phyloP scores from a whole-genome alignment of 1,140 invertebrate species.

The Plectrocnemia conspersa region DNA sequence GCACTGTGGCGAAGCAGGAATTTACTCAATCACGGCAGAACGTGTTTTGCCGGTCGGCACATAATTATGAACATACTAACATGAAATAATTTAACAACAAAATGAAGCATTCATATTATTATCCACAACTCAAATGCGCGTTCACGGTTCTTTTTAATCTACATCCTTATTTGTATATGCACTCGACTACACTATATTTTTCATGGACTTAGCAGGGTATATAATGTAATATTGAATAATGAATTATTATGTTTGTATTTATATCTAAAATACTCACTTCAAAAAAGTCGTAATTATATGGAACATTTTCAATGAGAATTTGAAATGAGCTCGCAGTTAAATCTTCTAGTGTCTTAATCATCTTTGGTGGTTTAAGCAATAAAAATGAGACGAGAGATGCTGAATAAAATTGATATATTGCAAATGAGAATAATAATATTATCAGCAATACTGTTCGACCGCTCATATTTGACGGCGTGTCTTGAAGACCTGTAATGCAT shows the following conservation, averaged over 20 bases:
- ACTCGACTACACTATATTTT: too few species aligned
- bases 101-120: too few species aligned
- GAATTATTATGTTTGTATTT: slow-evolving; percentile 2
- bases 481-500: slow-evolving; percentile 15
- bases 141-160: too few species aligned
- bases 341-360: slow-evolving; percentile 51
- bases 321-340: slow-evolving; percentile 51
- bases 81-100: too few species aligned
- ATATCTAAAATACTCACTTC: slow-evolving; percentile 36
- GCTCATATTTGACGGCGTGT: slow-evolving; percentile 21
- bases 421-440: slow-evolving; percentile 52
- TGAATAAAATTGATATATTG: slow-evolving; percentile 60
- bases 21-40: too few species aligned
- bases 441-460: slow-evolving; percentile 43
- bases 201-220: too few species aligned
- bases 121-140: too few species aligned
- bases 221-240: too few species aligned
- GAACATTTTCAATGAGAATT: slow-evolving; percentile 51
- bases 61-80: too few species aligned
- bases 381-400: slow-evolving; percentile 60
- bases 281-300: slow-evolving; percentile 50
- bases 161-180: too few species aligned
- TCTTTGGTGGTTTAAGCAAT: slow-evolving; percentile 53
- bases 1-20: too few species aligned
- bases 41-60: too few species aligned